Evolutionary conservation across 2,888 invertebrate genomes (phyloP), one percentile per base, ranked within the genome.

Genomic region (Hesperia comma): DNA sequence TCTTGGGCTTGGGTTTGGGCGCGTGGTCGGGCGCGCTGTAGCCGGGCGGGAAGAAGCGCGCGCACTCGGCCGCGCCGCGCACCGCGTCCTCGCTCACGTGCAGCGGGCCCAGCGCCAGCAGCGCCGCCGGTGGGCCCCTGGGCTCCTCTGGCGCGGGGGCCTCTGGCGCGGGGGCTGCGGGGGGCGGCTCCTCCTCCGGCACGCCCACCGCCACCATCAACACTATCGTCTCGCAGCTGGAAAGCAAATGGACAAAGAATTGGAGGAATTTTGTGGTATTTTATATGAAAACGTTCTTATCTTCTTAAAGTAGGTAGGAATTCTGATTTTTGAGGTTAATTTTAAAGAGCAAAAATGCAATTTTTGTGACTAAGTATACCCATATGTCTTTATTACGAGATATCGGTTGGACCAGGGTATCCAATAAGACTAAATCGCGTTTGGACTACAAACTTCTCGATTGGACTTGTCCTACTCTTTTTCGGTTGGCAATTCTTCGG

Each of bases 211-310:
- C 94, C 14, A 96, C 85, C 87, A 96, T 95, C 6, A 97, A 79
- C 1, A 96, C 94, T 73, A 96, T 86, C 71, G 95, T 95, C 76
- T 96, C 95, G 74, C 93, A 91, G 72, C 96, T 96, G n/a, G n/a
- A 86, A 15, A 0, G 80, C 66, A 68, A 0, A 8, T 51, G 79
- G 8, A 33, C 8, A 7, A 8, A 55, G 15, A 33, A n/a, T 40
- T 26, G 26, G 5, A 26, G 26, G 26, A 2, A 26, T 26, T 26
- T 26, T 26, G 26, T 26, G 26, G 26, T 26, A 26, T 26, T 26
- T 26, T 26, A 5, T 26, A 26, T 26, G 26, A 26, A 5, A 26
- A 26, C 26, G 26, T 5, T 26, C 26, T 2, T 5, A 26, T 26
- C n/a, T n/a, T n/a, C n/a, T n/a, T n/a, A n/a, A n/a, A n/a, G n/a